Percentiles rank a stretch among this genome's conserved stretches.
Evolutionary conservation across 35 echinoderm and acorn worm genomes (phyloP).

Genomic region (Ophiothrix spiculata): DNA sequence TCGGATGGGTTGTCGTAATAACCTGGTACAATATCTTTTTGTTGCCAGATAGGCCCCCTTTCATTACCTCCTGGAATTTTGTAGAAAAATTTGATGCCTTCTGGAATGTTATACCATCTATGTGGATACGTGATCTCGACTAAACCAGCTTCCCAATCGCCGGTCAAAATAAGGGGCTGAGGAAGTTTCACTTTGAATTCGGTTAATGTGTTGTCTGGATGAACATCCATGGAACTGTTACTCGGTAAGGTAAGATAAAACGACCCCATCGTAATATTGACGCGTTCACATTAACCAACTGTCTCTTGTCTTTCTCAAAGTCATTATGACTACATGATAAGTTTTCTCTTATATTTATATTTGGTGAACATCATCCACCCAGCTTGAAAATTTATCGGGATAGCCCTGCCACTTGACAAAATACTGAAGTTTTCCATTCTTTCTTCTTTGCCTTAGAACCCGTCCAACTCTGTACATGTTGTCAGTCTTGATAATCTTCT

Average conservation of each 20-base stretch:
- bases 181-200: conserved; percentile 26
- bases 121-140: conserved; percentile 16
- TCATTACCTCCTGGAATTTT: conserved; percentile 9
- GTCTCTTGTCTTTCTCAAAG: neutral
- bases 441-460: conserved; percentile 4
- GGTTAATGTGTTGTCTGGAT: conserved; percentile 51
- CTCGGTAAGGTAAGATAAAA: conserved; percentile 49
- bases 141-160: conserved; percentile 19
- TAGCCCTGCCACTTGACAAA: conserved; percentile 43
- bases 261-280: neutral
- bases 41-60: neutral
- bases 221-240: conserved; percentile 31
- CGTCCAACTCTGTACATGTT: conserved; percentile 33
- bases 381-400: conserved; percentile 45
- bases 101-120: conserved; percentile 27
- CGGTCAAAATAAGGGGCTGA: neutral
- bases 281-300: neutral
- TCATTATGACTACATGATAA: neutral
- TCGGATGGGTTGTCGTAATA: conserved; percentile 15
- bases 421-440: conserved; percentile 23
- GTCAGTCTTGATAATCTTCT: conserved; percentile 38
- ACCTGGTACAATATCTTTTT: conserved; percentile 17
- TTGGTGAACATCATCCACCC: conserved; percentile 28
- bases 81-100: neutral
- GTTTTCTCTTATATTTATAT: neutral